These are phyloP conservation scores for Meandrusa payeni DNA, from an alignment of 2,888 invertebrate species.

Conservation along the genomic window DNA sequence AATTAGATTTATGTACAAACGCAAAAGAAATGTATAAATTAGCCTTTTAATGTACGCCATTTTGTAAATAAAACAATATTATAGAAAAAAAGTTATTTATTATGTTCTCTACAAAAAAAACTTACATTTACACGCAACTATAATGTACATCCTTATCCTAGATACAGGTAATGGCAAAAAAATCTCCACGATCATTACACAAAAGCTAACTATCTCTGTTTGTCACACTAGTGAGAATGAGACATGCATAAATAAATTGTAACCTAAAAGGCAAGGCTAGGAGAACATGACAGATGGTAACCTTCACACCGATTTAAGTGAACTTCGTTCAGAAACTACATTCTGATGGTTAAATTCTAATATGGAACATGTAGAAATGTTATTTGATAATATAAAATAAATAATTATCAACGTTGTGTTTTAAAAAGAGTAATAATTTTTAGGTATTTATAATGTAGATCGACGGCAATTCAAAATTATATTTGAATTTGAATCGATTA, in stretches of 20 bases:
- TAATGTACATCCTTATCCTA: constrained; percentile 78
- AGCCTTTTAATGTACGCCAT: no score
- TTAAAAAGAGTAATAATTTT: no score
- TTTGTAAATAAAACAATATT: constrained; percentile 26
- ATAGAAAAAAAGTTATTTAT: constrained; percentile 53
- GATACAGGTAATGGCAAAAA: constrained; percentile 78
- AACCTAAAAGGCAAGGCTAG: constrained; percentile 65
- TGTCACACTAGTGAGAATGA: constrained; percentile 58
- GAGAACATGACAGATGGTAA: constrained; percentile 55
- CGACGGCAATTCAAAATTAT: constrained; percentile 6
- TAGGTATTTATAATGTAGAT: no score
- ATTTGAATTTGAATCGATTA: background rate
- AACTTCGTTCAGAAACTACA: background rate
- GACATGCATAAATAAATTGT: constrained; percentile 63
- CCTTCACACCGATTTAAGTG: constrained; percentile 30
- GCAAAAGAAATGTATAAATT: background rate
- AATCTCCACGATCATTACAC: constrained; percentile 57
- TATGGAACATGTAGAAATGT: no score
- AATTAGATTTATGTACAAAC: no score
- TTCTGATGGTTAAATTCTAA: no score
- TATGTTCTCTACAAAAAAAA: constrained; percentile 66
- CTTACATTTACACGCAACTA: constrained; percentile 75
- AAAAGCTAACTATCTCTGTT: constrained; percentile 40
- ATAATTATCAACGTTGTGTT: no score
- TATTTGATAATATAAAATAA: no score